Conservation (phyloP, 2,797 vertebrate genomes). For the Notolabrus celidotus region DNA sequence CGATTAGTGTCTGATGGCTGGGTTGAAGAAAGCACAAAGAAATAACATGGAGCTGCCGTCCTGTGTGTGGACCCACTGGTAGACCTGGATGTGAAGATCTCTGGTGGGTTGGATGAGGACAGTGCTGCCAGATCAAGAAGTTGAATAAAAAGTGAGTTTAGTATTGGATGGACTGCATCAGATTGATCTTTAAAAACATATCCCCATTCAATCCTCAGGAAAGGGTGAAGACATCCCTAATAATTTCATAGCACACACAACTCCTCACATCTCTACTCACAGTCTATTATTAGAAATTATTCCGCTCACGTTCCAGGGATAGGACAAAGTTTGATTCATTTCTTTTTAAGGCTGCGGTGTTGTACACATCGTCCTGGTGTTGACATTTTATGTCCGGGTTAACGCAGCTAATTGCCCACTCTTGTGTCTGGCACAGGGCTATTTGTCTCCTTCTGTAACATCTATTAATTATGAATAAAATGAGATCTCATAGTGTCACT, state of each 20-base stretch:
- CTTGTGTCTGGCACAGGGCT: constrained; percentile 39
- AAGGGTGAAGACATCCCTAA: not conserved
- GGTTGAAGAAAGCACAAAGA: too few species aligned
- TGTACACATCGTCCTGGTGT: constrained; percentile 33
- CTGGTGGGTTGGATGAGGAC: too few species aligned
- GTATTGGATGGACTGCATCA: too few species aligned
- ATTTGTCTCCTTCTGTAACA: constrained; percentile 52
- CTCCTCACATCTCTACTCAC: not conserved
- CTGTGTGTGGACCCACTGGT: too few species aligned
- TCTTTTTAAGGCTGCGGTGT: constrained; percentile 16
- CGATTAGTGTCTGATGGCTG: too few species aligned
- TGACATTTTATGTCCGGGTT: constrained; percentile 54
- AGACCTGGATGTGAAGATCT: too few species aligned
- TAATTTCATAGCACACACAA: not conserved
- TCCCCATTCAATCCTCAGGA: not conserved
- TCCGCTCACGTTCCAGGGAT: not conserved
- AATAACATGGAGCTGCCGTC: too few species aligned
- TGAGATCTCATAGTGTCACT: constrained; percentile 32
- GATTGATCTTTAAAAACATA: too few species aligned
- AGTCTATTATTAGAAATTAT: not conserved
- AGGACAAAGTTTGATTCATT: constrained; percentile 14
- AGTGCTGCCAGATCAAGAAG: too few species aligned
- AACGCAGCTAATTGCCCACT: constrained; percentile 56
- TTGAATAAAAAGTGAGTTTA: too few species aligned
- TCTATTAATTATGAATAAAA: constrained; percentile 64